phyloP scores from a whole-genome alignment of 2,113 vertebrate species.

The Brachyhypopomus occidentalis region DNA sequence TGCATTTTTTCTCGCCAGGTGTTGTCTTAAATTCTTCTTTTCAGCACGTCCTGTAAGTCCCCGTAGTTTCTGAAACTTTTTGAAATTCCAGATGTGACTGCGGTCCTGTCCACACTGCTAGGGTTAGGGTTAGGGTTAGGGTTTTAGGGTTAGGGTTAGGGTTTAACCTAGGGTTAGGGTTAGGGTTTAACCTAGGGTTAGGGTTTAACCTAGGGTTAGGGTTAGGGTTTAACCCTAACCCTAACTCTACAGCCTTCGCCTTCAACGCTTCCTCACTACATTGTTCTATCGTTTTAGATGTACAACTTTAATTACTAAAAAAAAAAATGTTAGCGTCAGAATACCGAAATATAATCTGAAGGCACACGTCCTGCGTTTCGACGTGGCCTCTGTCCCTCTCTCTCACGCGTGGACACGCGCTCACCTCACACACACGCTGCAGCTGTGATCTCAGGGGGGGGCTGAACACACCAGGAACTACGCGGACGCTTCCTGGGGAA shows the following conservation, averaged over 20 bases:
- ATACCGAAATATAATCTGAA: background rate
- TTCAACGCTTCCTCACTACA: too few relatives aligned
- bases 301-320: too few relatives aligned
- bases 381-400: background rate
- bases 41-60: slow-evolving; percentile 31
- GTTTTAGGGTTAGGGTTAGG: too few relatives aligned
- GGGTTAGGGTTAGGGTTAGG: too few relatives aligned
- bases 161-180: too few relatives aligned
- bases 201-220: too few relatives aligned
- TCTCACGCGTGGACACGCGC: background rate
- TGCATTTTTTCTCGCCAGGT: background rate
- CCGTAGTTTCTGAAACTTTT: too few relatives aligned
- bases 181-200: too few relatives aligned
- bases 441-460: slow-evolving; percentile 32
- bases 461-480: slow-evolving; percentile 11
- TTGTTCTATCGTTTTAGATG: too few relatives aligned
- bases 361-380: slow-evolving; percentile 11
- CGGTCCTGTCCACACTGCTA: background rate
- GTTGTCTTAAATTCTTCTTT: slow-evolving; percentile 24
- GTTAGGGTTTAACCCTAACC: too few relatives aligned
- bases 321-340: background rate
- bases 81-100: slow-evolving; percentile 26
- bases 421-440: slow-evolving; percentile 1
- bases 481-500: slow-evolving; percentile 11
- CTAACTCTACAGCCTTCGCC: too few relatives aligned